Evolutionary conservation across 2,113 vertebrate species (phyloP), one percentile per base, ranked within the genome.

Genomic region (Rhineura floridana): DNA sequence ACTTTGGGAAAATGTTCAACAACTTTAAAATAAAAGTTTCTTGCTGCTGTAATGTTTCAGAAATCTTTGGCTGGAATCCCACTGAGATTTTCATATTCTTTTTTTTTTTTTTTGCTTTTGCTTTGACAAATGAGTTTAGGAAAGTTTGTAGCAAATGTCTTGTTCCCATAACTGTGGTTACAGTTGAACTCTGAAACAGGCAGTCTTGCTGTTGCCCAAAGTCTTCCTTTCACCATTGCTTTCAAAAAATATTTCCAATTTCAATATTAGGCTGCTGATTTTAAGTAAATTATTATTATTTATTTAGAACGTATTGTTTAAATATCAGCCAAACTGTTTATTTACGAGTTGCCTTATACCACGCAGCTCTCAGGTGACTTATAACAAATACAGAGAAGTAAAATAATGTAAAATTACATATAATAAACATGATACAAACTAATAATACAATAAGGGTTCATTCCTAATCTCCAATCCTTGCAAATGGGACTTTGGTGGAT

Each of bases 21-120:
- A 85, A 75, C 87, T 95, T 94, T 93, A 93, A 92, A 94, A 92
- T 33, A 55, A 91, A 93, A 72, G 21, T 87, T 94, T 87, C 91
- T 86, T 87, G 89, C 72, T 94, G 85, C 91, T 95, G 55, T 86
- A 93, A 93, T 80, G 83, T 92, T 90, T 81, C 89, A 93, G 88
- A 94, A 93, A 91, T 92, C 78, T 89, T 87, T 94, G 93, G 86
- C 91, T 79, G 63, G 42, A 85, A 81, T 95, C 91, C 91, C 3
- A 9, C 44, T 63, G n/a, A 92, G 89, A 73, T 90, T 55, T 21
- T 93, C 89, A 86, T 78, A 67, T 87, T 89, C 83, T 94, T 91
- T 83, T 91, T 88, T 87, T 88, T 94, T 59, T 59, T 21, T n/a
- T n/a, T n/a, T n/a, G n/a, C n/a, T n/a, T 96, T 83, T 93, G 25